phyloP scores from a whole-genome alignment of 2,888 invertebrate genomes.

The Boloria selene region DNA sequence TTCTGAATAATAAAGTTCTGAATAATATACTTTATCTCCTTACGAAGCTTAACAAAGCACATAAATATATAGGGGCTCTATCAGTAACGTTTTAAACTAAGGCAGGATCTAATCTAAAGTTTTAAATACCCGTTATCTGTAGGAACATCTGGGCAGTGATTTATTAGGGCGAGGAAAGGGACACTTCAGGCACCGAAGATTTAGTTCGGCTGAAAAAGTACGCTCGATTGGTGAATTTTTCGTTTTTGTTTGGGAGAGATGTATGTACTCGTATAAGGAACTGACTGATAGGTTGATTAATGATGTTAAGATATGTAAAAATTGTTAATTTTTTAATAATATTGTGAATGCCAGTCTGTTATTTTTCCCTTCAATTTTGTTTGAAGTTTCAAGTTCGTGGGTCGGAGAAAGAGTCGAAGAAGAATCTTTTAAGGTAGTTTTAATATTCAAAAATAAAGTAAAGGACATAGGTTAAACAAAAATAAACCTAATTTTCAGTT shows the following conservation, averaged over 20 bases:
- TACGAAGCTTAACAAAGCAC: slow-evolving; percentile 15
- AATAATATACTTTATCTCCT: not conserved
- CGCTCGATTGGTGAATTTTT: slow-evolving; percentile 7
- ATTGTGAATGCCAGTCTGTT: too few relatives aligned
- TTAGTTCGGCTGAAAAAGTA: slow-evolving; percentile 45
- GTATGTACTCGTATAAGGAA: not conserved
- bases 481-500: too few relatives aligned
- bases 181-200: slow-evolving; percentile 52
- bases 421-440: too few relatives aligned
- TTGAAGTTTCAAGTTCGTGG: too few relatives aligned
- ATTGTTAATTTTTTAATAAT: not conserved
- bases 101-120: slow-evolving; percentile 45
- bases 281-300: slow-evolving; percentile 3
- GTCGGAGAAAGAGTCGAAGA: too few relatives aligned
- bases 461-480: too few relatives aligned
- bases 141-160: slow-evolving; percentile 49
- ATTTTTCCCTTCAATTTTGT: not conserved
- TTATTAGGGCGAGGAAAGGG: slow-evolving; percentile 47
- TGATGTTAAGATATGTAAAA: not conserved
- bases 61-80: slow-evolving; percentile 28
- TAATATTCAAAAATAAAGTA: too few relatives aligned
- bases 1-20: not conserved
- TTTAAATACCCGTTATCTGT: slow-evolving; percentile 44
- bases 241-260: slow-evolving; percentile 16
- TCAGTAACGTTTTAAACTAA: slow-evolving; percentile 31